A percentile compares a stretch with the other conserved stretches of the same genome.
These are phyloP conservation scores for Matsumurasca onukii DNA, from an alignment of 1,140 invertebrate species.

Conservation along the genomic window DNA sequence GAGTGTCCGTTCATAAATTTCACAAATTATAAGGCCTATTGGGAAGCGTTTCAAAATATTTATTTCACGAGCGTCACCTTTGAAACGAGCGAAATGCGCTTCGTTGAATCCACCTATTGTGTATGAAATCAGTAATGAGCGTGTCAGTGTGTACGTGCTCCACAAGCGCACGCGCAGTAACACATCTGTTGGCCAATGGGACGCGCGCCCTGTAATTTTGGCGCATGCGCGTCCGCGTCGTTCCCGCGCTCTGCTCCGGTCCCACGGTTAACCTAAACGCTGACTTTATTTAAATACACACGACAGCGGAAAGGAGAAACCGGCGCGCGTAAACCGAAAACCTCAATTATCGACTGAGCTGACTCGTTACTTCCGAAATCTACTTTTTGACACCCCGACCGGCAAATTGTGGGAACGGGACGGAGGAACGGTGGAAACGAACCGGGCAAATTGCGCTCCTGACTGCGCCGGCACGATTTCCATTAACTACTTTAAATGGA, in stretches of 20 bases:
- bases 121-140: no score
- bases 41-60: no score
- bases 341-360: not conserved
- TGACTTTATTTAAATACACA: not conserved
- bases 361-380: conserved; percentile 13
- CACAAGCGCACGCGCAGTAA: no score
- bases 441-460: not conserved
- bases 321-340: no score
- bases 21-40: no score
- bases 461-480: conserved; percentile 7
- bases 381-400: conserved; percentile 8
- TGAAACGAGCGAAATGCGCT: no score
- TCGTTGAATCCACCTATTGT: no score
- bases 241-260: not conserved
- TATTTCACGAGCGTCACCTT: no score
- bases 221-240: not conserved
- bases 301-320: no score
- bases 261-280: not conserved
- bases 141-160: no score
- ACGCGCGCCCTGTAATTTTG: not conserved
- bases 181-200: not conserved
- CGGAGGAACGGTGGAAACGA: not conserved
- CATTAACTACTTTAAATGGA: conserved; percentile 14
- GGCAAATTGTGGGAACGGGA: no score
- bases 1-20: no score